Base-by-base conservation (phyloP, 2,888 invertebrate species). In the Hypomecis punctinalis region DNA sequence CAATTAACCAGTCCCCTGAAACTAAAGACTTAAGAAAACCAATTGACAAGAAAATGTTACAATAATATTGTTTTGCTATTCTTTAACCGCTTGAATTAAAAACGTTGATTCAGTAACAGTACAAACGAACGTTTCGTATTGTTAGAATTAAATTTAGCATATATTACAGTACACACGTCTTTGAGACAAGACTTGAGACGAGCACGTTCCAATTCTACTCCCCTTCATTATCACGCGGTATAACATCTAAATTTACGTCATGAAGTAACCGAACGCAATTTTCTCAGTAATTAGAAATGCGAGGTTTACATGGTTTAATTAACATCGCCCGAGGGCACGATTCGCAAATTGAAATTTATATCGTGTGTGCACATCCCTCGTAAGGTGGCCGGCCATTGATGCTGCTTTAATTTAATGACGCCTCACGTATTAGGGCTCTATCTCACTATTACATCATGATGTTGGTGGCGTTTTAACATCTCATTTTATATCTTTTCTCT, bases 291-390 rank as follows among this genome's bases (percentile, higher is more conserved):
- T 77, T 73, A 75, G 68, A 70, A 74, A 65, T 64, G 62, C 42
- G 57, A 59, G 66, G 67, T 64, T 71, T 69, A 69, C 69, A 71
- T 48, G 61, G 67, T 66, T 71, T 72, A 70, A 75, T 75, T 66
- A 71, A 75, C 59, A 70, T 56, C 48, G 53, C 64, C 66, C 69
- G 51, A 53, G 66, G 58, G 63, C 52, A 45, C 60, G 52, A 69
- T 74, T 61, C 54, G 48, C 59, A 67, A 73, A 72, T 72, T 71
- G 61, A 72, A 67, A 71, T 71, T 63, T 71, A 72, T 70, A 71
- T 68, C 61, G 54, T 72, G 56, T 66, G 61, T 45, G 48, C 61
- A 64, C 55, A 51, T 61, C 56, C 39, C 42, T 66, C 48, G 55
- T 55, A 62, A 59, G 62, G 49, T 55, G 67, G 58, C 39, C 46